Base-by-base conservation (phyloP, 2,113 vertebrate species). In the Xiphophorus maculatus region DNA sequence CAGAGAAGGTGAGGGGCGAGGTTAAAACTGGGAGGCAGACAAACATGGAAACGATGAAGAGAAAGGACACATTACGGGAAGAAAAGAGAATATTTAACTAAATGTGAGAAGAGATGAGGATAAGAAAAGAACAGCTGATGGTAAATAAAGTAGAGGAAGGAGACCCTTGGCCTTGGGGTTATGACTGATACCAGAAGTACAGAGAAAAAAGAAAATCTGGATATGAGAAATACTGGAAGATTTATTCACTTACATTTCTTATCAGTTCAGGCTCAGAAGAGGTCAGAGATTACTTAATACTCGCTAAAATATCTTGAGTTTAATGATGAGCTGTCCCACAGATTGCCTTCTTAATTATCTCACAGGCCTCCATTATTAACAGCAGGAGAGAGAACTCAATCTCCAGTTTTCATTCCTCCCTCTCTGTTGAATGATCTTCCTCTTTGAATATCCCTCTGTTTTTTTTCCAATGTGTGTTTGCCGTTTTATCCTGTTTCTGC, bases 291-390 rank as follows among this genome's bases (percentile, higher is more conserved):
- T 14, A 40, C 68, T 71, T 37, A 70, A 66, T 17, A 12, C 69
- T 44, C 42, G 67, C 66, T 60, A 63, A 73, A 76, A 76, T 72
- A 66, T 79, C 74, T 68, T 5, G 30, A 73, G 73, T 80, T 62
- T 67, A 80, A 71, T 58, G 61, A 83, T 54, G 35, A 71, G 64
- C 44, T 7, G 0, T 51, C 68, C 60, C 27, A 28, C 58, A 63
- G 72, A 64, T 70, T 22, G 51, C 19, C 33, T 33, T 83, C 73
- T 70, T 75, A 44, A 89, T 83, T 74, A 81, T 68, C 81, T 73
- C 0, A 1, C 42, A 13, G 69, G 73, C 69, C 73, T 42, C 69
- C 27, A 5, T 35, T 40, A 19, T 14, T 61, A 82, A 51, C 64
- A 72, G 63, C 67, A 70, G 60, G 63, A 79, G 25, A 76, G 76